Base-by-base conservation (phyloP, 1,140 invertebrate genomes). In the Zaprionus davidi region DNA sequence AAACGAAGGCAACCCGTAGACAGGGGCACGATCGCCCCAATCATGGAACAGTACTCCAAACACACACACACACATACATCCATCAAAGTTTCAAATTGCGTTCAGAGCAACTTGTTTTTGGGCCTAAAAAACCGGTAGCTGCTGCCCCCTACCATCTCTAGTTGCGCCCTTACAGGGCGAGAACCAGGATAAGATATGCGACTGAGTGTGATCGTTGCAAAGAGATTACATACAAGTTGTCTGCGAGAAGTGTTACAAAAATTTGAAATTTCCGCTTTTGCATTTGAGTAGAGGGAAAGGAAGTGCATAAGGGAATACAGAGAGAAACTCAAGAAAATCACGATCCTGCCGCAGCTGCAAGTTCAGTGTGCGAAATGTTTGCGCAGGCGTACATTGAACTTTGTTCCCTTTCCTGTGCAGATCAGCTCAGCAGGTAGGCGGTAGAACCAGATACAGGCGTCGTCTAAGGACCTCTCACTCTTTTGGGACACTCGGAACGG, bases 311-410 rank as follows among this genome's bases (percentile, higher is more conserved):
- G 12, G 62, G 51, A 24, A 36, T 24, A 46, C n/a, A 57, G 26
- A 55, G 49, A 64, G 12, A 36, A 9, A 36, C 34, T 44, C 26
- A 59, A 7, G 31, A 57, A 87, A 87, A 79, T 87, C 79, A 88
- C 81, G 71, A 58, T 57, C 58, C 62, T 53, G 53, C 49, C 58
- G 72, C 85, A 88, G 85, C 85, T 90, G 85, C 71, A 62, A 60
- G 53, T 67, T 62, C 36, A 44, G 36, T 41, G 63, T 79, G 62
- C 76, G 56, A 67, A 68, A 66, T 63, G 76, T 88, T 82, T 88
- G 85, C 81, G 81, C 81, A 90, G 86, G 85, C 85, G 85, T 88
- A 79, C 85, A 65, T 90, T 88, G 86, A 88, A 90, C 85, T 81
- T 72, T 79, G 75, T 57, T 71, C 34, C 24, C 24, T 20, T 55